Evolutionary conservation across 2,797 vertebrate genomes (phyloP).

Genomic region (Sciurus vulgaris): DNA sequence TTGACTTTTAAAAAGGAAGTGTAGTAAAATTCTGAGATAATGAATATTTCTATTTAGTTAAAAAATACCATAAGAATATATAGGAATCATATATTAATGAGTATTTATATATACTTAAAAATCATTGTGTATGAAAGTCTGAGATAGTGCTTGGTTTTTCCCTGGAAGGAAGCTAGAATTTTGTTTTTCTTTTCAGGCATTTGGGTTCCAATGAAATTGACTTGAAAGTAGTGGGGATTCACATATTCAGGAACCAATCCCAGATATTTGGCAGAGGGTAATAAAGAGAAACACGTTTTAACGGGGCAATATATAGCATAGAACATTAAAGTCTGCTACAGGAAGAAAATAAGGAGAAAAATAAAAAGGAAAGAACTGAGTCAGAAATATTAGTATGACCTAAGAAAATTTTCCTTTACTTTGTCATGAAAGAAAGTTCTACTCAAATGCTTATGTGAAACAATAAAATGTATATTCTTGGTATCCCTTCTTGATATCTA

Average conservation of each 20-base stretch:
- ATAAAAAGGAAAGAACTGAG: slow-evolving; percentile 57
- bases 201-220: not conserved
- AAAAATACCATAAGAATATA: not conserved
- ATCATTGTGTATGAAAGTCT: not conserved
- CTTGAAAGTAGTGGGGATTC: not conserved
- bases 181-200: not conserved
- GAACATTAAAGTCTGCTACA: not conserved
- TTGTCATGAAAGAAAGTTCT: not conserved
- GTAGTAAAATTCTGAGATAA: slow-evolving; percentile 9
- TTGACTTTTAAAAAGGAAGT: slow-evolving; percentile 44
- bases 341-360: not conserved
- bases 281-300: slow-evolving; percentile 34
- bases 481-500: not conserved
- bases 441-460: not conserved
- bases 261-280: slow-evolving; percentile 48
- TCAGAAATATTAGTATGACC: slow-evolving; percentile 26
- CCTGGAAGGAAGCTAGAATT: not conserved
- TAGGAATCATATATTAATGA: not conserved
- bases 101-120: slow-evolving; percentile 32
- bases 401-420: slow-evolving; percentile 42
- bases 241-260: slow-evolving; percentile 45
- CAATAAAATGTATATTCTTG: not conserved
- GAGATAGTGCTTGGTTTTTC: not conserved
- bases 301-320: not conserved
- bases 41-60: slow-evolving; percentile 51